Base-by-base conservation (phyloP, 2,113 vertebrate species). In the Mesoclemmys tuberculata region DNA sequence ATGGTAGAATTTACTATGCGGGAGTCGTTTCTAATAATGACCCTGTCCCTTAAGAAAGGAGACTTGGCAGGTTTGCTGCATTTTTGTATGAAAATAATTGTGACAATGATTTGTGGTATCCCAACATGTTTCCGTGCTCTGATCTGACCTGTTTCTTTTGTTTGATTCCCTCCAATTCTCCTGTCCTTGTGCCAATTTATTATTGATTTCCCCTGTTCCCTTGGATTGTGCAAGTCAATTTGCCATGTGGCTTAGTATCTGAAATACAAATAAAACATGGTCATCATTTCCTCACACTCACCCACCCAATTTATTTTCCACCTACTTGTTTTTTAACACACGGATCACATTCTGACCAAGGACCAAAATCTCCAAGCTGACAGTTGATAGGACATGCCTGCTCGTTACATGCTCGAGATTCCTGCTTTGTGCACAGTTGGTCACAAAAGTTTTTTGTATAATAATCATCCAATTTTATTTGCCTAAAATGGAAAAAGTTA, bases 321-420 rank as follows among this genome's bases (percentile, higher is more conserved):
- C 98, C 88, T 97, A 99, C 99, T 97, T 98, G 98, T 97, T 99
- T 99, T 96, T 97, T 97, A 95, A 98, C 85, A 82, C 99, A 99
- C 4, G 99, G 98, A 1, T 99, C 99, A 94, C 99, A 99, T 38
- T 98, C 98, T 12, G 99, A 99, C 99, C 99, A 99, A 1, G 96
- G 94, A 41, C 98, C 98, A 31, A 98, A 99, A 49, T 99, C 98
- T 54, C 98, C 98, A 87, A 99, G 97, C 52, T 61, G 92, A 88
- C 99, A 99, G 97, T 99, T 98, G 94, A 99, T 98, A 26, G 98
- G 98, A 95, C 99, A 99, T 0, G 77, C 80, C 84, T 99, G 98
- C 83, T 98, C 93, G 64, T 99, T 99, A 88, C 99, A 99, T 1
- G 92, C 54, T 91, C 98, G 98, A 10, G 56, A 97, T 92, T 99